A percentile compares a stretch with the other conserved stretches of the same genome.
Conservation (phyloP, 2,888 invertebrate genomes). For the Congeria kusceri region DNA sequence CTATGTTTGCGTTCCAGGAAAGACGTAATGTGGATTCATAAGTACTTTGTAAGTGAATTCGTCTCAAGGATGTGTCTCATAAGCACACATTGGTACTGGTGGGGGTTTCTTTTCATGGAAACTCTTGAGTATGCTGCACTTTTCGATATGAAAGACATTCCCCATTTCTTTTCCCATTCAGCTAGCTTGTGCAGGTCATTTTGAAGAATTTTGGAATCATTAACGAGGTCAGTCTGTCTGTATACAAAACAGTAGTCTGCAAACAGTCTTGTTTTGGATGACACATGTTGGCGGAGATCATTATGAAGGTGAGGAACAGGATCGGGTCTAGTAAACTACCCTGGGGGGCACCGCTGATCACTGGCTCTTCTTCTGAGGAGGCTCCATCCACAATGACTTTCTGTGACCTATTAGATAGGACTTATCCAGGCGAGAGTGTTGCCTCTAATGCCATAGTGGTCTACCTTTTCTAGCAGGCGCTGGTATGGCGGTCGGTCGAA, state of each 20-base stretch:
- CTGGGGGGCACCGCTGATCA: slow-evolving; percentile 9
- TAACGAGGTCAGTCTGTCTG: neutral
- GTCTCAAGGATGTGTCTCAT: neutral
- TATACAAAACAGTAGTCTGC: slow-evolving; percentile 13
- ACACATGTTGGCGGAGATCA: neutral
- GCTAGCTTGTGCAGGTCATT: slow-evolving; percentile 8
- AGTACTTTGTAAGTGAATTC: neutral
- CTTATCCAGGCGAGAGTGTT: too few species aligned
- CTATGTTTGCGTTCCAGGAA: slow-evolving; percentile 9
- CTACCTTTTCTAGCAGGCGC: too few species aligned
- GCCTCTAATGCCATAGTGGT: too few species aligned
- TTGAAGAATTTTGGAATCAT: slow-evolving; percentile 4
- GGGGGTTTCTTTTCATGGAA: neutral
- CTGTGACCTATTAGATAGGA: too few species aligned
- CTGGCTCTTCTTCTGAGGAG: neutral
- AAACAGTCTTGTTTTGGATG: neutral
- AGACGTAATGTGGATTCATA: slow-evolving; percentile 1
- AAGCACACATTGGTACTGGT: neutral
- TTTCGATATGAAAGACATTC: neutral
- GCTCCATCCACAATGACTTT: neutral
- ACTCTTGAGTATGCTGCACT: slow-evolving; percentile 1
- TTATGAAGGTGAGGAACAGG: slow-evolving; percentile 11
- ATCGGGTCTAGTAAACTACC: neutral
- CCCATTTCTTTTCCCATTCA: slow-evolving; percentile 8
- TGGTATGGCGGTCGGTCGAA: too few species aligned